Base-by-base conservation (phyloP, 2,797 vertebrate species). In the Leptatherina wallacei region DNA sequence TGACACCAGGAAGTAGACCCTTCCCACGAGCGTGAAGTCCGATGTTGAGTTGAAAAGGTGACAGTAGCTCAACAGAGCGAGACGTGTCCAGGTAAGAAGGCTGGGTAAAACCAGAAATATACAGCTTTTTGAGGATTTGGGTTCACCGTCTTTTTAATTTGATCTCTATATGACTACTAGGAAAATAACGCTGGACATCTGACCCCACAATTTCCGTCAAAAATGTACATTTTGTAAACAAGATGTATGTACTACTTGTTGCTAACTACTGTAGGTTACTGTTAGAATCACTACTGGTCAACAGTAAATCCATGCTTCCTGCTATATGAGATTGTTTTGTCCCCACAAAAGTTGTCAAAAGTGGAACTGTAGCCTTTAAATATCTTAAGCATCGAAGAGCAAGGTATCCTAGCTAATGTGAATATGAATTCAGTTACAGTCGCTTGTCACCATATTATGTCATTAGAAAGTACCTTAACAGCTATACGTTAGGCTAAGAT, bases 1-100 rank as follows among this genome's bases (percentile, higher is more conserved):
- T 16, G 18, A 38, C 0, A 73, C 47, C 59, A 65, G 74, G 81
- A 83, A 77, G 72, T 14, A 2, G n/a, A 71, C 33, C 12, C 16
- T 16, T 59, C 1, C n/a, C 0, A 30, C 8, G 16, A 32, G 20
- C 3, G 5, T 29, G 4, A 85, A 72, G 87, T 81, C 79, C 66
- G 2, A 33, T 35, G 52, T 58, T 12, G 55, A 63, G 63, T 51
- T 30, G 49, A 61, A 18, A 6, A 57, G 57, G 33, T 56, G 27
- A 32, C 16, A 14, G 7, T 3, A 24, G 22, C 11, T 11, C 29
- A 7, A 56, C 61, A 57, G 32, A 61, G 16, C 14, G 32, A 58
- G 9, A 12, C 59, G 0, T 52, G 42, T 61, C 12, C 49, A 83
- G 70, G 67, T 85, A 81, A 78, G 65, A 47, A 58, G 16, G 8